Percentiles rank a stretch among this genome's conserved stretches.
phyloP scores from a whole-genome alignment of 2,797 vertebrate species.

The Sitta carolinensis region DNA sequence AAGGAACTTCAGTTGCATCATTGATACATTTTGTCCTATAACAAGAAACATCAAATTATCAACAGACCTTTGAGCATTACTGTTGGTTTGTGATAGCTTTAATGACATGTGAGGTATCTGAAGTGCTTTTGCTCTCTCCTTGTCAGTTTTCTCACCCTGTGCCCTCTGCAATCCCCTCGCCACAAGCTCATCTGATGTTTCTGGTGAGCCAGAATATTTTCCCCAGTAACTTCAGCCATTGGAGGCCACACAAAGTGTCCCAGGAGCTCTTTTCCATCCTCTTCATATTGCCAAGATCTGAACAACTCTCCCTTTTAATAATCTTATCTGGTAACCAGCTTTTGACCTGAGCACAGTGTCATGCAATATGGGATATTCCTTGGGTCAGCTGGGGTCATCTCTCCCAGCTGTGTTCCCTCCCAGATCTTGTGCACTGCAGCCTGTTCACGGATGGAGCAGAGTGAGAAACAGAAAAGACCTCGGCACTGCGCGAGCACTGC shows the following conservation, averaged over 20 bases:
- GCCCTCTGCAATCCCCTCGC: accelerated
- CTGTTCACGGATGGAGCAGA: accelerated
- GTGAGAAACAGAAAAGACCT: neutral
- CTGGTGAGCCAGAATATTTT: neutral
- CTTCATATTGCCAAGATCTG: neutral
- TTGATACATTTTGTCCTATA: neutral
- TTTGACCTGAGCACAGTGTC: neutral
- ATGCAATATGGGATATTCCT: neutral
- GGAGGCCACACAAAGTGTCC: neutral
- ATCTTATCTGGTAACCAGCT: neutral
- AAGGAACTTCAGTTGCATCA: neutral
- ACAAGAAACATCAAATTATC: neutral
- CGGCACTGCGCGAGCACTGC: neutral
- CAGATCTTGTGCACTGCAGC: accelerated
- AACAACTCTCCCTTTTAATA: neutral
- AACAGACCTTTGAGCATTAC: neutral
- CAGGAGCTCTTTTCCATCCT: neutral
- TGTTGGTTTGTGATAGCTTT: neutral
- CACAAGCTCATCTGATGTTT: neutral
- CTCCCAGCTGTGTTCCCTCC: neutral
- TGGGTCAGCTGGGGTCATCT: neutral
- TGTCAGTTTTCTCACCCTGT: neutral
- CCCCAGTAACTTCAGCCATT: neutral
- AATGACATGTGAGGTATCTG: neutral
- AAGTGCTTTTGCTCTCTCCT: neutral